phyloP scores from a whole-genome alignment of 64 coral and sea anemone genomes.

The Orbicella faveolata region DNA sequence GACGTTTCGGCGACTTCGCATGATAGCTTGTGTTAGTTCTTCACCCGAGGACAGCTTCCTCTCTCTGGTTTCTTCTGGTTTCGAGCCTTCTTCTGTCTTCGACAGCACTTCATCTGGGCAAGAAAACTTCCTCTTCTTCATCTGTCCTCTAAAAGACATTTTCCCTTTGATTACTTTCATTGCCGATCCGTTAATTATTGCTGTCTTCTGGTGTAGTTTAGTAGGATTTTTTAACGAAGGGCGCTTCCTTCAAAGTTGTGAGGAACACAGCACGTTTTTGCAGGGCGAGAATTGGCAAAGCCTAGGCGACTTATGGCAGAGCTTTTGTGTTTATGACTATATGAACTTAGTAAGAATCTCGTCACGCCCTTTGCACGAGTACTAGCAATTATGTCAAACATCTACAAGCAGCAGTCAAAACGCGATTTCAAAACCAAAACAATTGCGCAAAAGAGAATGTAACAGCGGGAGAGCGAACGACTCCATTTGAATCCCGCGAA shows the following conservation, averaged over 20 bases:
- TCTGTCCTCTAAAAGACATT: background rate
- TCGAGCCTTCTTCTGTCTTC: background rate
- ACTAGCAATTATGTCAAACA: conserved; percentile 17
- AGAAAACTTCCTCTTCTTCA: conserved; percentile 24
- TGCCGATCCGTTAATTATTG: background rate
- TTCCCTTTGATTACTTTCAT: conserved; percentile 31
- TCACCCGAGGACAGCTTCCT: conserved; percentile 9
- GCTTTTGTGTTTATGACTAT: background rate
- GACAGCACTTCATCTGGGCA: background rate
- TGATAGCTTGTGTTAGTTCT: conserved; percentile 19
- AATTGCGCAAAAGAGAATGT: background rate
- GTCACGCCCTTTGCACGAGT: background rate
- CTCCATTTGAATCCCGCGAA: background rate
- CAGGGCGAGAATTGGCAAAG: background rate
- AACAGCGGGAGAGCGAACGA: background rate
- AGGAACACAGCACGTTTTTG: background rate
- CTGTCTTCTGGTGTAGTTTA: background rate
- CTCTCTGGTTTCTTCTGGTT: background rate
- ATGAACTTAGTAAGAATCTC: background rate
- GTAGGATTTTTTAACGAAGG: too few relatives aligned
- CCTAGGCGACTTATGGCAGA: background rate
- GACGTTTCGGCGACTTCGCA: conserved; percentile 26
- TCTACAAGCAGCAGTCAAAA: conserved; percentile 1
- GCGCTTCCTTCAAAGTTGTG: background rate
- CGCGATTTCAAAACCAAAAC: background rate